These are phyloP conservation scores for Leucopsar rothschildi DNA, from an alignment of 2,113 vertebrate species.

Conservation along the genomic window DNA sequence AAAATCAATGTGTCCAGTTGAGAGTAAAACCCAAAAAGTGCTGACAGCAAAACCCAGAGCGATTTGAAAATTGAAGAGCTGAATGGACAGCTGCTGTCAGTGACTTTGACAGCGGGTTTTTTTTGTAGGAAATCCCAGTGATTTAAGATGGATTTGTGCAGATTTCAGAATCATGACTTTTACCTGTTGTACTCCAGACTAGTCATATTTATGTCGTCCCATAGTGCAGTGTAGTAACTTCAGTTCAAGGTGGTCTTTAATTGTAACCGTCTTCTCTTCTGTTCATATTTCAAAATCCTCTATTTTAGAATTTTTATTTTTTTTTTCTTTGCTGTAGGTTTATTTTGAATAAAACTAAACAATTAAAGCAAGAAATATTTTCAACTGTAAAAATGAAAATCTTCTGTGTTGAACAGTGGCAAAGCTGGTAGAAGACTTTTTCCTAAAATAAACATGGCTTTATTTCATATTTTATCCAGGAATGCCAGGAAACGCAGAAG, in stretches of 20 bases:
- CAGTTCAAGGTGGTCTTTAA: neutral
- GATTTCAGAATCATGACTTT: neutral
- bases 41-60: conserved; percentile 1
- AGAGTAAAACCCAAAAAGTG: neutral
- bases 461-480: conserved; percentile 25
- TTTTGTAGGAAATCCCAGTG: neutral
- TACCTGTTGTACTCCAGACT: neutral
- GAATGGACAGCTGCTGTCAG: neutral
- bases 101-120: neutral
- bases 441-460: neutral
- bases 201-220: neutral
- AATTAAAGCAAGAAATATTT: neutral
- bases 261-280: neutral
- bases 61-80: neutral
- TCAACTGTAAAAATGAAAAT: neutral
- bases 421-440: neutral
- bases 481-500: conserved; percentile 33
- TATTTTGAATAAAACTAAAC: neutral
- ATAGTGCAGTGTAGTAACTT: neutral
- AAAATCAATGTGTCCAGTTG: neutral
- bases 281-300: neutral
- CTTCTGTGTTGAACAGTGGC: neutral
- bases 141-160: conserved; percentile 7
- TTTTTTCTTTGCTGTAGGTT: neutral
- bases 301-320: neutral